These are phyloP conservation scores for Trichonephila clavata DNA, from an alignment of 1,140 invertebrate species.

Conservation along the genomic window DNA sequence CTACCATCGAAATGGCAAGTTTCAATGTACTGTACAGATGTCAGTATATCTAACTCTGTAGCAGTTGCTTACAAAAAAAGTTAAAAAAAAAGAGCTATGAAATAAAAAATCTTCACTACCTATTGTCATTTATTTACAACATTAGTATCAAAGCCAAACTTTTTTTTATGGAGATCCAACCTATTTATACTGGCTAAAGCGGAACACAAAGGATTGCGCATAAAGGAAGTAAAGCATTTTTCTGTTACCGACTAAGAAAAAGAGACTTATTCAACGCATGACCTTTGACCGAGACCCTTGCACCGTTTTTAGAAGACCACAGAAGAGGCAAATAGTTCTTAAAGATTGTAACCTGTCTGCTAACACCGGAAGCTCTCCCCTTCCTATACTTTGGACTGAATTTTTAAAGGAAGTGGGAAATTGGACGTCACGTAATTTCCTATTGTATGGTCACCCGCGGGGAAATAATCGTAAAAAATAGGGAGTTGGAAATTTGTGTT, in stretches of 20 bases:
- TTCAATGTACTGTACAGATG: too few relatives aligned
- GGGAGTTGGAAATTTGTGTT: background rate
- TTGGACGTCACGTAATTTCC: slow-evolving; percentile 13
- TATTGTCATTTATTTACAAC: background rate
- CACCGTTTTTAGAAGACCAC: background rate
- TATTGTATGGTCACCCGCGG: background rate
- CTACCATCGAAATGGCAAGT: too few relatives aligned
- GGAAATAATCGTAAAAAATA: background rate
- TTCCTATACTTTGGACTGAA: background rate
- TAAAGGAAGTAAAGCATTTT: background rate
- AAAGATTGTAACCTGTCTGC: background rate
- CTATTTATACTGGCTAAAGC: background rate
- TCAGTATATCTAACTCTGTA: too few relatives aligned
- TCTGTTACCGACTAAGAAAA: background rate
- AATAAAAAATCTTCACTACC: background rate
- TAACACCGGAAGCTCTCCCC: slow-evolving; percentile 13
- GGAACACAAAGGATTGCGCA: background rate
- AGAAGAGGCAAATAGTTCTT: background rate
- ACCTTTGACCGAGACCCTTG: background rate
- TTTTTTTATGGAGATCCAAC: background rate
- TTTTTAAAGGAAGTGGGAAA: slow-evolving; percentile 48
- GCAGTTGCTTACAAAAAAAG: too few relatives aligned
- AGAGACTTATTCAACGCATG: background rate
- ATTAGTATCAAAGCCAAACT: background rate
- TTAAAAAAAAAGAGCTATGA: too few relatives aligned